A percentile compares a stretch with the other conserved stretches of the same genome.
Evolutionary conservation across 1,140 invertebrate species (phyloP).

Genomic region (Macrocentrus cingulum): DNA sequence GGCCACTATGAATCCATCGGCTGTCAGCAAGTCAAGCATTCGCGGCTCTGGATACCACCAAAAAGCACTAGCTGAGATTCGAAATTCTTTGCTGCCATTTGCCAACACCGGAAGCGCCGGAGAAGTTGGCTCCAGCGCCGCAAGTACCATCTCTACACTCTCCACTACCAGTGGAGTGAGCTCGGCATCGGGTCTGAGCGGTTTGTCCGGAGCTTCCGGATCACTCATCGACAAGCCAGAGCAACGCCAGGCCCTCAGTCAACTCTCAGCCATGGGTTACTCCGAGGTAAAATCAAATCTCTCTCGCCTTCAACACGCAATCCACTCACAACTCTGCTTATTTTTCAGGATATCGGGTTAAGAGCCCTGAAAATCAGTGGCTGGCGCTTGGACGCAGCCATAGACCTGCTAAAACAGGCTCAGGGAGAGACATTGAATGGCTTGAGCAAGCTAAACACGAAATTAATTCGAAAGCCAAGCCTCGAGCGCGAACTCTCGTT

Average conservation of each 20-base stretch:
- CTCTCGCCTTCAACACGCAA: slow-evolving; percentile 1
- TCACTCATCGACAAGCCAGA: slow-evolving; percentile 53
- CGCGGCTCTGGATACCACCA: slow-evolving; percentile 82
- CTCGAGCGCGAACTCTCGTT: slow-evolving; percentile 76
- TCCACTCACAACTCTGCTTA: slow-evolving; percentile 1
- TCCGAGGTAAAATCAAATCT: slow-evolving; percentile 64
- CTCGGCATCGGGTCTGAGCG: slow-evolving; percentile 68
- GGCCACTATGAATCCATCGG: slow-evolving; percentile 73
- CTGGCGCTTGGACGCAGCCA: slow-evolving; percentile 69
- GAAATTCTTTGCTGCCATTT: slow-evolving; percentile 82
- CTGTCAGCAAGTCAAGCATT: slow-evolving; percentile 68
- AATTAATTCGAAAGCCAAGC: slow-evolving; percentile 83
- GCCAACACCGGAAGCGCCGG: slow-evolving; percentile 70
- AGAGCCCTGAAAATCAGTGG: slow-evolving; percentile 69
- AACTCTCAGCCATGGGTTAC: slow-evolving; percentile 67
- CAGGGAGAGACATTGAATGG: slow-evolving; percentile 63
- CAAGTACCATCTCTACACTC: slow-evolving; percentile 72
- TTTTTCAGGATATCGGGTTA: slow-evolving; percentile 66
- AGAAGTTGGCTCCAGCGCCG: slow-evolving; percentile 70
- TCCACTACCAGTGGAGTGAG: slow-evolving; percentile 69
- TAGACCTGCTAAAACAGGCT: slow-evolving; percentile 72
- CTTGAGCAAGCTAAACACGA: slow-evolving; percentile 66
- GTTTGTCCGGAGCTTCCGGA: slow-evolving; percentile 57
- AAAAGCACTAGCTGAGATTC: slow-evolving; percentile 84
- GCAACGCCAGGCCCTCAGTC: slow-evolving; percentile 63